These are phyloP conservation scores for Plemyria rubiginata DNA, from an alignment of 2,888 invertebrate genomes.

Conservation along the genomic window DNA sequence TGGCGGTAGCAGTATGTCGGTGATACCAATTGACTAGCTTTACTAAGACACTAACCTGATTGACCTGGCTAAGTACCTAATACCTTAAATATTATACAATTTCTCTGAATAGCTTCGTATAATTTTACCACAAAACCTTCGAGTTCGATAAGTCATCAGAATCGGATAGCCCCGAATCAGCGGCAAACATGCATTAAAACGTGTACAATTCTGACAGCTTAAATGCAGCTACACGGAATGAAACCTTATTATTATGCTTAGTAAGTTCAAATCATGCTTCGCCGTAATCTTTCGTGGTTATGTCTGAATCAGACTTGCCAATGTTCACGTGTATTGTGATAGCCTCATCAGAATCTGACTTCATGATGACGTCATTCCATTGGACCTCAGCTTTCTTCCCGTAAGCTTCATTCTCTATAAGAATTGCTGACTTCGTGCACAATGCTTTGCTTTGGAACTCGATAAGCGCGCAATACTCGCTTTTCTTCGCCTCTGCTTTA, in stretches of 20 bases:
- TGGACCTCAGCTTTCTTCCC: constrained; percentile 80
- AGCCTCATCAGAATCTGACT: constrained; percentile 76
- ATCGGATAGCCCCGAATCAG: neutral
- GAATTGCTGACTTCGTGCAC: constrained; percentile 74
- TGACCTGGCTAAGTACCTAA: too few relatives aligned
- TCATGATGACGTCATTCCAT: constrained; percentile 77
- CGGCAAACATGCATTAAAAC: neutral
- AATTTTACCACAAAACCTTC: neutral
- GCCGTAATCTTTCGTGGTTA: constrained; percentile 58
- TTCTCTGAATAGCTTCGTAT: neutral
- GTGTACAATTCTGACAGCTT: constrained; percentile 35
- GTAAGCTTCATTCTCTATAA: constrained; percentile 77
- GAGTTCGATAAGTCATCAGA: neutral
- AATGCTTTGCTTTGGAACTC: constrained; percentile 80
- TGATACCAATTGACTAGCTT: too few relatives aligned
- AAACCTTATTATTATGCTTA: constrained; percentile 40
- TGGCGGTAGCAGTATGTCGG: too few relatives aligned
- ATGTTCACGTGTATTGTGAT: constrained; percentile 80
- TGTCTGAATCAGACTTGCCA: constrained; percentile 65
- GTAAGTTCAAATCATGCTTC: constrained; percentile 50
- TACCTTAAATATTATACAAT: too few relatives aligned
- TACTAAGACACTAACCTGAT: too few relatives aligned
- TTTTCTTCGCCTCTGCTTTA: constrained; percentile 71
- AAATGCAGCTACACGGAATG: constrained; percentile 62
- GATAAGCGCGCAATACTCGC: constrained; percentile 75